Percentiles rank a stretch among this genome's conserved stretches.
Evolutionary conservation across 1,140 invertebrate genomes (phyloP).

Genomic region (Panonychus citri): DNA sequence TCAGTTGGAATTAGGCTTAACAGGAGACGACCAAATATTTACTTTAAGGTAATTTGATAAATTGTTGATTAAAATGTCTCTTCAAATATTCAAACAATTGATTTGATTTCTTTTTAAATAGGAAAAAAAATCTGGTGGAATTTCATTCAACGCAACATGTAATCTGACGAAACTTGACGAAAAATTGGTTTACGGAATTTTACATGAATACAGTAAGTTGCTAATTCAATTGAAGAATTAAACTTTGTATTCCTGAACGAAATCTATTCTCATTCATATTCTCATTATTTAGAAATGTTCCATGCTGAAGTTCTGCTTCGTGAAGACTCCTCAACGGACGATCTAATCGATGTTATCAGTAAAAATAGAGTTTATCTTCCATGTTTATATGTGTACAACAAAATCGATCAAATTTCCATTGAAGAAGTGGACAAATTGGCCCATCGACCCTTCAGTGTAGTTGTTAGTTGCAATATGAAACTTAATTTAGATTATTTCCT

Average conservation of each 20-base stretch:
- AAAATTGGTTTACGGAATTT: conserved; percentile 90
- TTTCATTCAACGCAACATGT: conserved; percentile 94
- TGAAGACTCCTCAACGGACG: conserved; percentile 84
- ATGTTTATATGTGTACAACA: conserved; percentile 96
- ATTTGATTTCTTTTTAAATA: too few species aligned
- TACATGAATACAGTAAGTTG: conserved; percentile 71
- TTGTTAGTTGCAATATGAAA: conserved; percentile 99
- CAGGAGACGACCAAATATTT: conserved; percentile 82
- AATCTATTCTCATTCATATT: background rate
- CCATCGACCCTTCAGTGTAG: conserved; percentile 62
- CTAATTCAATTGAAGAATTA: conserved; percentile 33
- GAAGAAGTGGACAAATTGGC: conserved; percentile 94
- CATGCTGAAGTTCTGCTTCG: conserved; percentile 47
- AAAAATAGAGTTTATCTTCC: conserved; percentile 91
- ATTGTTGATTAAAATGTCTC: background rate
- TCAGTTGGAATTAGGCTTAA: conserved; percentile 87
- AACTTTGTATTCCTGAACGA: background rate
- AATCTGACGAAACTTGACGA: conserved; percentile 80
- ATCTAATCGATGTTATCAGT: conserved; percentile 91
- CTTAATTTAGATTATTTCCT: conserved; percentile 88
- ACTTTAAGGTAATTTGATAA: conserved; percentile 53
- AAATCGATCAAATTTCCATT: conserved; percentile 91
- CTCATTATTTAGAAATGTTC: conserved; percentile 14
- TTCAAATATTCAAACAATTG: background rate
- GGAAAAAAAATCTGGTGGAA: conserved; percentile 87